phyloP scores from a whole-genome alignment of 2,888 invertebrate genomes.

The Periphyllus acericola region DNA sequence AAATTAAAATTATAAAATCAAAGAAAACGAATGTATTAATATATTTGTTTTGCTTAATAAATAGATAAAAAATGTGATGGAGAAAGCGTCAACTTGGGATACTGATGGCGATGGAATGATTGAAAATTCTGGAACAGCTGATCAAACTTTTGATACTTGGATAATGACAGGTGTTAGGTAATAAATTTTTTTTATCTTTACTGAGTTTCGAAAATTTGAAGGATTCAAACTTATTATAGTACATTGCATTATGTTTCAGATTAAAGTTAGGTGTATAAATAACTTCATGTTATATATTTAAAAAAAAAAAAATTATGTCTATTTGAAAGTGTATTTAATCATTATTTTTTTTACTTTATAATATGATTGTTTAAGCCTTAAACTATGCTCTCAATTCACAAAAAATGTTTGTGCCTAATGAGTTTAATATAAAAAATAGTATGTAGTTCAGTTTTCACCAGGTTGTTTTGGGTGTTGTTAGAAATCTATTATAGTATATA shows the following conservation, averaged over 20 bases:
- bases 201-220: too few relatives aligned
- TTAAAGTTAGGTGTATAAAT: too few relatives aligned
- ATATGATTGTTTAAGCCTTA: too few relatives aligned
- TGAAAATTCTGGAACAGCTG: slow-evolving; percentile 87
- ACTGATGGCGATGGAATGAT: slow-evolving; percentile 88
- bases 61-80: slow-evolving; percentile 71
- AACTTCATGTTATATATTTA: too few relatives aligned
- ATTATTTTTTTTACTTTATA: too few relatives aligned
- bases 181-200: slow-evolving; percentile 50
- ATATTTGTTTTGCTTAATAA: neutral
- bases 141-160: slow-evolving; percentile 95
- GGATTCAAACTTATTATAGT: neutral
- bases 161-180: slow-evolving; percentile 90
- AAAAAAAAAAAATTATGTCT: too few relatives aligned
- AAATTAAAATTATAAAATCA: too few relatives aligned
- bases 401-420: neutral
- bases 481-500: neutral
- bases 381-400: neutral
- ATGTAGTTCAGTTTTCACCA: neutral
- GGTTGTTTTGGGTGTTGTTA: too few relatives aligned
- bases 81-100: slow-evolving; percentile 77
- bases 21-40: neutral
- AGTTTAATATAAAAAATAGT: neutral
- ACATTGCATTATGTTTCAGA: too few relatives aligned
- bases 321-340: too few relatives aligned